phyloP scores from a whole-genome alignment of 2,113 vertebrate genomes.

The Pseudois nayaur region DNA sequence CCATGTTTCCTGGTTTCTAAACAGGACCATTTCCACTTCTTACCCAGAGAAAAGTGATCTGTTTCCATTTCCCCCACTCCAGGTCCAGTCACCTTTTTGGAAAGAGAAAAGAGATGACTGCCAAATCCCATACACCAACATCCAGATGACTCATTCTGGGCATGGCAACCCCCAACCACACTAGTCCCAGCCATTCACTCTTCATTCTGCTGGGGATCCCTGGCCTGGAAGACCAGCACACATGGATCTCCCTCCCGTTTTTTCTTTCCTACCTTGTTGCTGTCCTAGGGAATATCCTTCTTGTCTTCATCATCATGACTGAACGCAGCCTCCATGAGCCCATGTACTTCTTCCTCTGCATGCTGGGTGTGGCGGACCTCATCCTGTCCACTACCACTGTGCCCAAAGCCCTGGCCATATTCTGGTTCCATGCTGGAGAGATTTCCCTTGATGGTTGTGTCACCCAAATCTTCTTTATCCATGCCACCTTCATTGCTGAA shows the following conservation, averaged over 20 bases:
- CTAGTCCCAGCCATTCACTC: neutral
- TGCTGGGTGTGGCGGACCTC: constrained; percentile 27
- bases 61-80: neutral
- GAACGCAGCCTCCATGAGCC: constrained; percentile 16
- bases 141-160: neutral
- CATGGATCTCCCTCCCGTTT: constrained; percentile 23
- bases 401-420: constrained; percentile 37
- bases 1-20: neutral
- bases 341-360: constrained; percentile 14
- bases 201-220: neutral
- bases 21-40: neutral
- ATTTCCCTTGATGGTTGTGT: constrained; percentile 1
- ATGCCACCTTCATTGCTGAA: neutral
- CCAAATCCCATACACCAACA: neutral
- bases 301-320: neutral
- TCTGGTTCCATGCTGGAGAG: neutral
- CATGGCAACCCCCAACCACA: constrained; percentile 20
- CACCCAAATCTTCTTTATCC: neutral
- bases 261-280: neutral
- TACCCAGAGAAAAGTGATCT: neutral
- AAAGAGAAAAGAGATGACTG: neutral
- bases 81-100: neutral
- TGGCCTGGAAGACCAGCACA: neutral
- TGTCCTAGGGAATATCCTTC: constrained; percentile 12
- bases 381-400: constrained; percentile 4